phyloP scores from a whole-genome alignment of 1,140 invertebrate genomes.

The Cydia pomonella region DNA sequence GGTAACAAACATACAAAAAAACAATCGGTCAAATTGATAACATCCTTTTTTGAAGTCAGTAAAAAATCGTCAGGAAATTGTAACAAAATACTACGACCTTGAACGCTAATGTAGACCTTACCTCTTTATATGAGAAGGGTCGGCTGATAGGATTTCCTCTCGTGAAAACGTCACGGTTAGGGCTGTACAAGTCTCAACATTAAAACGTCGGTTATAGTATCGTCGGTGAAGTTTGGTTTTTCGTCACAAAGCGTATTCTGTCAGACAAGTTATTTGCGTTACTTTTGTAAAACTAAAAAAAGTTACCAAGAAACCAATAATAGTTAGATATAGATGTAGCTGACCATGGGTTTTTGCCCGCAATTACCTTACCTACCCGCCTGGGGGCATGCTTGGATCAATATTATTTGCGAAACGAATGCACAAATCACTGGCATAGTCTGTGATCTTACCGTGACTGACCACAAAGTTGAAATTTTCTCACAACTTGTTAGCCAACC shows the following conservation, averaged over 20 bases:
- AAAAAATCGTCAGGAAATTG: background rate
- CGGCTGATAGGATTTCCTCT: slow-evolving; percentile 11
- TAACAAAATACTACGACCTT: background rate
- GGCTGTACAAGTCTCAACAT: background rate
- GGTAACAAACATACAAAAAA: background rate
- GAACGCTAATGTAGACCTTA: slow-evolving; percentile 7
- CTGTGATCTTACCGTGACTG: too few relatives aligned
- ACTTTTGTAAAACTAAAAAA: too few relatives aligned
- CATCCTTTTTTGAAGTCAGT: background rate
- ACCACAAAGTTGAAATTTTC: too few relatives aligned
- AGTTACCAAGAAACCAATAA: too few relatives aligned
- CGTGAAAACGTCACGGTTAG: background rate
- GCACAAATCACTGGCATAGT: too few relatives aligned
- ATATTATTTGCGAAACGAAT: too few relatives aligned
- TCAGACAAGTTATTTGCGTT: too few relatives aligned
- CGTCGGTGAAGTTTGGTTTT: background rate
- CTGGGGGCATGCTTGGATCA: too few relatives aligned
- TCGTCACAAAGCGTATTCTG: background rate
- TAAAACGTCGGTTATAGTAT: background rate
- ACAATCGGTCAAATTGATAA: background rate
- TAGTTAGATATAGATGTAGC: too few relatives aligned
- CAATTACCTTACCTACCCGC: too few relatives aligned
- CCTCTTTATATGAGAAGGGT: slow-evolving; percentile 10
- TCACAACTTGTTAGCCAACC: too few relatives aligned
- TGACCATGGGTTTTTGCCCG: too few relatives aligned